A percentile compares a stretch with the other conserved stretches of the same genome.
Conservation (phyloP, 2,113 vertebrate species). For the Lucifuga dentata region DNA sequence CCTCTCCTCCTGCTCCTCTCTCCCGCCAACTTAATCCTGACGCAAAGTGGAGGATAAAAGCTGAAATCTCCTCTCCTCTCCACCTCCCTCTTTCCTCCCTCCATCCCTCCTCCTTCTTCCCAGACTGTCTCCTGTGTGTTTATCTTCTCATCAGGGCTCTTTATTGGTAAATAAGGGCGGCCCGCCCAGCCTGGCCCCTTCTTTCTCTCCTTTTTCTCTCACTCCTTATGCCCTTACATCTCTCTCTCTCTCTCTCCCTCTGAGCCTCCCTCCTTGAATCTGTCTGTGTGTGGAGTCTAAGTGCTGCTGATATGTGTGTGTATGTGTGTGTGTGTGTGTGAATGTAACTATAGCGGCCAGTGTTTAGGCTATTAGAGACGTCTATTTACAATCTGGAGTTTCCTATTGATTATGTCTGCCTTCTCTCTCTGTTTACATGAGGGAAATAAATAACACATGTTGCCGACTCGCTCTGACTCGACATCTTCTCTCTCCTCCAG, state of each 20-base stretch:
- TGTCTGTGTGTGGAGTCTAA: conserved; percentile 76
- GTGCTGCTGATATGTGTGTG: conserved; percentile 71
- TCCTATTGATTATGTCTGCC: conserved; percentile 98
- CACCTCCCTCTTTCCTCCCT: conserved; percentile 12
- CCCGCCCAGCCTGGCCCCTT: conserved; percentile 60
- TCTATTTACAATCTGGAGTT: conserved; percentile 95
- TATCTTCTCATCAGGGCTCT: conserved; percentile 86
- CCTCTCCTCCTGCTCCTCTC: conserved; percentile 14
- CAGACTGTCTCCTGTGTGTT: conserved; percentile 82
- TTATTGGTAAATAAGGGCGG: conserved; percentile 86
- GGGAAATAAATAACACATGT: conserved; percentile 99
- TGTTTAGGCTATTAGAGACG: conserved; percentile 95
- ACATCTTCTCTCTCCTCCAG: conserved; percentile 60
- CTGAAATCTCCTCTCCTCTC: conserved; percentile 19
- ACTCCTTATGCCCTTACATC: conserved; percentile 33
- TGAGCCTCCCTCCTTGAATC: conserved; percentile 31
- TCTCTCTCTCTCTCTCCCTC: conserved; percentile 31
- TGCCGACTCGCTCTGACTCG: conserved; percentile 64
- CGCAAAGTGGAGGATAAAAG: conserved; percentile 68
- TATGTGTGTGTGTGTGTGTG: conserved; percentile 65
- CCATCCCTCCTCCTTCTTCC: conserved; percentile 25
- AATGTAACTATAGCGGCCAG: conserved; percentile 89
- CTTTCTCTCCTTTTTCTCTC: conserved; percentile 43
- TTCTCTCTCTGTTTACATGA: conserved; percentile 92
- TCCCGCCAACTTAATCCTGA: conserved; percentile 41